phyloP scores from a whole-genome alignment of 2,888 invertebrate genomes.

The Cancer borealis region DNA sequence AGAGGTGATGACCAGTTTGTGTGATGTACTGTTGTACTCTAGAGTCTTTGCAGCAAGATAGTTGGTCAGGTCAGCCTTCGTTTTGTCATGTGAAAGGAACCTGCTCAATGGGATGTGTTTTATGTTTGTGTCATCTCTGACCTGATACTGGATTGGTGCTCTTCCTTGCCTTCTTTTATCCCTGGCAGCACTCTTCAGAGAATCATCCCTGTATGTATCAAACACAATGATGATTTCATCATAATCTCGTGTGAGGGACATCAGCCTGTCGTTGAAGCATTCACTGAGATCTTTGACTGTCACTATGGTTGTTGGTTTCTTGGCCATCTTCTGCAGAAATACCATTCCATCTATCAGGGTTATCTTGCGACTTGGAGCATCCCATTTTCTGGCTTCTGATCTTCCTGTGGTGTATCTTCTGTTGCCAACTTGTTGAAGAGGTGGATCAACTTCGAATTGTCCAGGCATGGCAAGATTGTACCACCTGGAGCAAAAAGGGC shows the following conservation, averaged over 20 bases:
- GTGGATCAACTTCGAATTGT: slow-evolving; percentile 50
- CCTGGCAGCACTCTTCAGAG: background rate
- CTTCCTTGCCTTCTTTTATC: background rate
- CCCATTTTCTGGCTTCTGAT: background rate
- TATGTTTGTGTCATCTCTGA: slow-evolving; percentile 57
- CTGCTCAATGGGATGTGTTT: slow-evolving; percentile 49
- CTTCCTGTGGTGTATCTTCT: background rate
- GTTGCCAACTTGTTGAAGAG: background rate
- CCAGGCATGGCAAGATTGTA: slow-evolving; percentile 38
- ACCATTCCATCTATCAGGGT: slow-evolving; percentile 44
- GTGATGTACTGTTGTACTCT: background rate
- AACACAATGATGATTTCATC: slow-evolving; percentile 6
- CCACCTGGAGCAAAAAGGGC: slow-evolving; percentile 37
- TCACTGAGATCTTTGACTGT: too few species aligned
- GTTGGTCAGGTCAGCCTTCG: slow-evolving; percentile 5
- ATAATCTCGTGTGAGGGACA: slow-evolving; percentile 44
- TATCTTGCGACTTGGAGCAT: background rate
- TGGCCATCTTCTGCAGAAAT: slow-evolving; percentile 31
- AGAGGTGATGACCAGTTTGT: slow-evolving; percentile 49
- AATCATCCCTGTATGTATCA: background rate
- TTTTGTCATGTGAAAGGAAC: slow-evolving; percentile 59
- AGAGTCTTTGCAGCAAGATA: slow-evolving; percentile 23
- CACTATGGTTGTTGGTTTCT: too few species aligned
- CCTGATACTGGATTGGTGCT: slow-evolving; percentile 25
- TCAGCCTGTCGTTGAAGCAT: slow-evolving; percentile 26